Percentiles rank a stretch among this genome's conserved stretches.
Evolutionary conservation across 2,113 vertebrate species (phyloP).

Genomic region (Microcebus jonahi): DNA sequence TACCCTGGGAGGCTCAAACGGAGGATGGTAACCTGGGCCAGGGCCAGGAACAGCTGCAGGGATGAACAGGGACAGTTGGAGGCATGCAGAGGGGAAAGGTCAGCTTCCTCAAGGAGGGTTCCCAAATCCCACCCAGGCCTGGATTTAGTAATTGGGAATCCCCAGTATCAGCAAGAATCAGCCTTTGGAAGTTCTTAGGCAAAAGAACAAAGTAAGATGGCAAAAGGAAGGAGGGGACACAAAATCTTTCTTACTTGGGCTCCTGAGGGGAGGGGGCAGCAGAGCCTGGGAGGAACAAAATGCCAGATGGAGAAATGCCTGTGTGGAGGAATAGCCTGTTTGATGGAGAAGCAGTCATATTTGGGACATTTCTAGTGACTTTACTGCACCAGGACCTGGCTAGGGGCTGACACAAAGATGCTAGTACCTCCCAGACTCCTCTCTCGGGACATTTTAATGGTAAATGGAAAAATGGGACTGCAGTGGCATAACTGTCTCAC

Average conservation of each 20-base stretch:
- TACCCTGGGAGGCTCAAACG: not conserved
- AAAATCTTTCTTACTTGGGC: not conserved
- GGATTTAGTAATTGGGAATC: not conserved
- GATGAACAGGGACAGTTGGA: not conserved
- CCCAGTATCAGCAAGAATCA: not conserved
- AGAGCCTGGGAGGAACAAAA: not conserved
- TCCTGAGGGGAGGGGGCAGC: not conserved
- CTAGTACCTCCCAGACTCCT: not conserved
- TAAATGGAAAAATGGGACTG: not conserved
- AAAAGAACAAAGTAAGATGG: not conserved
- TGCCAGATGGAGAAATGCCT: not conserved
- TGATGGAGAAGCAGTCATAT: not conserved
- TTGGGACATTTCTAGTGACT: not conserved
- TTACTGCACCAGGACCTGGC: not conserved
- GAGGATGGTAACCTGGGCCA: not conserved
- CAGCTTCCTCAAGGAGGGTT: not conserved
- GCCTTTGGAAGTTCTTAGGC: not conserved
- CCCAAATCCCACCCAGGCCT: not conserved
- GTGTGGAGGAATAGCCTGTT: not conserved
- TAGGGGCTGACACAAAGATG: not conserved
- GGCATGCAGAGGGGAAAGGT: not conserved
- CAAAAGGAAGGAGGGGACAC: not conserved
- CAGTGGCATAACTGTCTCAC: not conserved
- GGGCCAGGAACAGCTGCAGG: not conserved
- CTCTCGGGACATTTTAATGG: not conserved